Evolutionary conservation across 1,140 invertebrate species (phyloP).

Genomic region (Drosophila pseudoananassae): DNA sequence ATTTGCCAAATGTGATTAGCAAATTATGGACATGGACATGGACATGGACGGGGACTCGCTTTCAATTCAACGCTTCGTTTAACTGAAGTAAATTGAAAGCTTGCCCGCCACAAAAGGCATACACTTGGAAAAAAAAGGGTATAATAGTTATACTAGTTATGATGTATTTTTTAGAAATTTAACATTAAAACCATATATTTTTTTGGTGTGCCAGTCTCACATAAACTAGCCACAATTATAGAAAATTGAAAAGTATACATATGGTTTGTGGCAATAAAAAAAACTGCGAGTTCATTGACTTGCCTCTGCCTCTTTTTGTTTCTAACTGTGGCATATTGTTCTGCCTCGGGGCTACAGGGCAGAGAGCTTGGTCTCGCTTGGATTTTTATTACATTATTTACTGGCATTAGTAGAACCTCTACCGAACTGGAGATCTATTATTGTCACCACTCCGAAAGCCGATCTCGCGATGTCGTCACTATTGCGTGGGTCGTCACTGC

Average conservation of each 20-base stretch:
- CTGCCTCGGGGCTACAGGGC: conserved; percentile 14
- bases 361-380: conserved; percentile 3
- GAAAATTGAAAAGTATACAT: conserved; percentile 72
- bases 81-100: conserved; percentile 80
- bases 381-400: conserved; percentile 15
- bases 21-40: conserved; percentile 69
- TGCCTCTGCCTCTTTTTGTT: conserved; percentile 39
- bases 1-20: conserved; percentile 81
- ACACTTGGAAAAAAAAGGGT: background rate
- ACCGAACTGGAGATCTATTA: conserved; percentile 12
- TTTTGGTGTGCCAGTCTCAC: background rate
- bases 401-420: conserved; percentile 17
- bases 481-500: conserved; percentile 48
- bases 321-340: conserved; percentile 45
- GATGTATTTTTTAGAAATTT: background rate
- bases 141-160: too few relatives aligned
- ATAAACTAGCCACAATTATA: conserved; percentile 65
- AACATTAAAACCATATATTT: background rate
- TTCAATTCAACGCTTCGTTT: conserved; percentile 81
- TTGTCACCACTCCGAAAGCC: conserved; percentile 31
- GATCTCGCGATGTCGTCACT: conserved; percentile 55
- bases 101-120: conserved; percentile 18
- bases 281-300: conserved; percentile 73
- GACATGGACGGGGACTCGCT: conserved; percentile 32
- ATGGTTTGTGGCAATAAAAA: conserved; percentile 67